Base-by-base conservation (phyloP, 2,113 vertebrate genomes). In the Cryptomyrus ogoouensis region DNA sequence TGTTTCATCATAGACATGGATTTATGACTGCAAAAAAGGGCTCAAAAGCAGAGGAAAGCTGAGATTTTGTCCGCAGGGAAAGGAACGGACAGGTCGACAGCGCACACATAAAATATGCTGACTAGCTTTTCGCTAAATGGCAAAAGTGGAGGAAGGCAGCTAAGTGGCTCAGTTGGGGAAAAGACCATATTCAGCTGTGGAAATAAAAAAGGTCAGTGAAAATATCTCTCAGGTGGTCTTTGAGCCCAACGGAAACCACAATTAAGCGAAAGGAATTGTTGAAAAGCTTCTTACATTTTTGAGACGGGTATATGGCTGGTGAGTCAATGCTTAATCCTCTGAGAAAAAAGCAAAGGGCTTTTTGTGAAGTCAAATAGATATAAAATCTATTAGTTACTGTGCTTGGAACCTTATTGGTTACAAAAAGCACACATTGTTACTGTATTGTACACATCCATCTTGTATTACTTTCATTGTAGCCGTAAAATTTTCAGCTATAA, bases 1-100 rank as follows among this genome's bases (percentile, higher is more conserved):
- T 39, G 92, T 93, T 90, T 15, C 93, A 98, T 97, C 98, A 97
- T n/a, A 97, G 97, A 90, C 92, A 96, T 91, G 96, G 96, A 93
- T 98, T 98, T 93, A 95, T 95, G 86, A 95, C 97, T 91, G 95
- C 95, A n/a, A 91, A 91, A 96, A 93, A 96, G 94, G 2, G 97
- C 97, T 89, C 96, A 94, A 90, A 90, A 98, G 98, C 86, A 92
- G 93, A 91, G 97, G 98, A 98, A 93, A 96, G 31, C 27, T 15
- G 66, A 74, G 27, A 35, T 27, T 21, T 39, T 88, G 42, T 46
- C 42, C 10, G 12, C 24, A 5, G 42, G 19, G 46, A n/a, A 49
- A n/a, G 83, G 35, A 49, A 27, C 5, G 46, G 24, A 49, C 21
- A 12, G 15, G 24, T 44, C 83, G n/a, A 27, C 19, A 15, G 8